Evolutionary conservation across 2,797 vertebrate genomes (phyloP), one percentile per base, ranked within the genome.

Genomic region (Pelodytes ibericus): DNA sequence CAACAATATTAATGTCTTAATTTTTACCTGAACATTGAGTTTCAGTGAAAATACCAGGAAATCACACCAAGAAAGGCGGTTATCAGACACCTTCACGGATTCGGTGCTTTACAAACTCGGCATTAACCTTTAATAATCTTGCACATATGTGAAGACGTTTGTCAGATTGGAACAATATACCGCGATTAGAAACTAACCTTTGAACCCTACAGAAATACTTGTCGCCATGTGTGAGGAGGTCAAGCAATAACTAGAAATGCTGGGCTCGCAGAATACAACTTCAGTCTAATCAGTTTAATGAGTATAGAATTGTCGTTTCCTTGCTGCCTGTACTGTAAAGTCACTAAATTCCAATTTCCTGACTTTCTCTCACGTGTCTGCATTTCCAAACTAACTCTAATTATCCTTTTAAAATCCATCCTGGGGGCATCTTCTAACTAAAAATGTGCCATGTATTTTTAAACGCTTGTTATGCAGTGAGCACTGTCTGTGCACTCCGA

Each of bases 401-500:
- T 72, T 72, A 72, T 63, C 71, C 30, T 63, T 36, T 72, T 29
- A 72, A 63, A 72, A 72, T 62, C 41, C 60, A 24, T 53, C 71
- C 71, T 18, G 9, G 59, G 60, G 59, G 44, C 15, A 58, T 27
- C 65, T 59, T 59, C 31, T 18, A 57, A 18, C 31, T 26, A 41
- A 58, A n/a, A 71, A 57, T 27, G 53, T 44, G 24, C 24, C 22
- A 20, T 36, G 41, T 71, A 41, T 59, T 25, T 39, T 36, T 72
- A 47, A 72, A 26, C 29, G 22, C 16, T 57, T 36, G 44, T 63
- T 62, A 63, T 53, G 60, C 44, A 16, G 24, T 20, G n/a, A 22
- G 59, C 44, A 72, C 29, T 3, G 11, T 72, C 20, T 72, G 47
- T 31, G 25, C 29, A 51, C 29, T 49, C 7, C 0, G 39, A 60